Conservation (phyloP, 2,113 vertebrate species). For the Seriola aureovittata region DNA sequence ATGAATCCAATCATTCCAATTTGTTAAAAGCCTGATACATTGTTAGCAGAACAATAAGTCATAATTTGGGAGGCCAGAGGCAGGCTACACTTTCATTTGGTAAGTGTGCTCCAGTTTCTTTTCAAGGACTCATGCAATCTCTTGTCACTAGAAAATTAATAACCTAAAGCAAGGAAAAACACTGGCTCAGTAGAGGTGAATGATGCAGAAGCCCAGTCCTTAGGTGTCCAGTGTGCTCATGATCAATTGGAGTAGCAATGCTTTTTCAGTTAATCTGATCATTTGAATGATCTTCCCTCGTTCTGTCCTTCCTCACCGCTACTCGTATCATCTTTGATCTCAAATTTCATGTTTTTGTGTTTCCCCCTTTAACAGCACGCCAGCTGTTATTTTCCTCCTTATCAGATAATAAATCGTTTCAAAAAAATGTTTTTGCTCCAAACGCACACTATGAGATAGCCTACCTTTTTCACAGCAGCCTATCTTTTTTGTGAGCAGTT, state of each 20-base stretch:
- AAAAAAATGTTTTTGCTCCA: conserved; percentile 44
- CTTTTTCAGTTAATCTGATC: conserved; percentile 66
- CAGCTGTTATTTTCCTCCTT: conserved; percentile 49
- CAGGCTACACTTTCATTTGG: conserved; percentile 58
- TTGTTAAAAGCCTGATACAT: conserved; percentile 76
- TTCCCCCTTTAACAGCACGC: conserved; percentile 49
- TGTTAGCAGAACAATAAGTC: conserved; percentile 80
- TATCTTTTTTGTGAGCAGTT: conserved; percentile 45
- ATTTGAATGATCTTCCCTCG: conserved; percentile 57
- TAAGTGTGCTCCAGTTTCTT: conserved; percentile 68
- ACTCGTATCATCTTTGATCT: conserved; percentile 59
- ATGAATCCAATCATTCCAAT: conserved; percentile 77
- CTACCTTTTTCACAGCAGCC: conserved; percentile 30
- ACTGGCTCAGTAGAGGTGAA: conserved; percentile 37
- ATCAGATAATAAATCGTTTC: conserved; percentile 70
- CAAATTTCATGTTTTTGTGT: conserved; percentile 51
- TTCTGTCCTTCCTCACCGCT: conserved; percentile 24
- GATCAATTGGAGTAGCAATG: conserved; percentile 44
- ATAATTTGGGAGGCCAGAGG: conserved; percentile 71
- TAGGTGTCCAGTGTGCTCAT: conserved; percentile 34
- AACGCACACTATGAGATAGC: conserved; percentile 44
- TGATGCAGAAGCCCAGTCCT: conserved; percentile 45
- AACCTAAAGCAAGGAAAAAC: conserved; percentile 57
- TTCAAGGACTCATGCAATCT: conserved; percentile 72
- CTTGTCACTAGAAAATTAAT: conserved; percentile 77